Evolutionary conservation across 2,888 invertebrate genomes (phyloP), one percentile per base, ranked within the genome.

Genomic region (Macrophya annulata): DNA sequence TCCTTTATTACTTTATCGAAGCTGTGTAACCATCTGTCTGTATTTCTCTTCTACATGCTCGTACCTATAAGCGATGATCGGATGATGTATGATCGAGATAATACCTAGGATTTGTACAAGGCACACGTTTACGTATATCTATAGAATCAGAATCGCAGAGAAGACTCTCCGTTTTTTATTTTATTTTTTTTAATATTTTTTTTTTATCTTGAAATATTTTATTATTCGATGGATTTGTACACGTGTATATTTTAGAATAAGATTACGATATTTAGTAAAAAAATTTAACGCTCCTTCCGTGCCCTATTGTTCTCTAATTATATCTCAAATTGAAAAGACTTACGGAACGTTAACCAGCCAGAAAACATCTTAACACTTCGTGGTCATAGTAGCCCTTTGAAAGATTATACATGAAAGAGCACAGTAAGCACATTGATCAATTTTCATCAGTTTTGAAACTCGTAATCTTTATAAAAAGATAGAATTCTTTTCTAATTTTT

Each of bases 311-410:
- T 55, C 31, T 77, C 17, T 51, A 55, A 77, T 77, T 77, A 77
- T 77, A 77, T 77, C 77, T 51, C 37, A 17, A 55, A 25, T 31
- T 77, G 25, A 77, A 77, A 77, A 77, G 77, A 55, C 77, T 77
- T 31, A 77, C 77, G 77, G 77, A 31, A 77, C 77, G 77, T 31
- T 77, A 51, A 77, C 77, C 77, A 77, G 31, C n/a, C 51, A 77
- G 55, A 74, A 74, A 74, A 25, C 74, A 45, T n/a, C 25, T 43
- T 12, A 43, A 51, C 3, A 77, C 55, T 43, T 43, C 37, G 77
- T 55, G 45, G 21, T 12, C 45, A 25, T 74, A 31, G 45, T 74
- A 45, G 9, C n/a, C 45, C 25, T 74, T 74, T 74, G 45, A 74
- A 43, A 45, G 25, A 15, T 48, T 43, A 74, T 25, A 37, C 68